These are phyloP conservation scores for Cosmia pyralina DNA, from an alignment of 2,888 invertebrate species.

Conservation along the genomic window DNA sequence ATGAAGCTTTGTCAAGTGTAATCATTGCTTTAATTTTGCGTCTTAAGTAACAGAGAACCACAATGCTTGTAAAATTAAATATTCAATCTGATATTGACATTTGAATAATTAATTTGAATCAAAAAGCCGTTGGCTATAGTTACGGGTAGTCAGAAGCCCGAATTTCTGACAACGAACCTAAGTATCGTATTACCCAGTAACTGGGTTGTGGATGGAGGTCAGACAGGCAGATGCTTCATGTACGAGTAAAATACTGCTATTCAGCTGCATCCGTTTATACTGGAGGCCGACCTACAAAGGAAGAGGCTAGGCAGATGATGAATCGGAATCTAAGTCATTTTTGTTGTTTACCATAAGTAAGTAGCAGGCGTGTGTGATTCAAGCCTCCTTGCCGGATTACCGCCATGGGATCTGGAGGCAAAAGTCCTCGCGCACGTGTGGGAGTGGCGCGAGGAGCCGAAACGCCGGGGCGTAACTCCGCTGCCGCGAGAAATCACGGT, in stretches of 20 bases:
- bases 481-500: too few relatives aligned
- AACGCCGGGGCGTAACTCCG: too few relatives aligned
- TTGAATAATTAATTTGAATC: neutral
- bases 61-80: neutral
- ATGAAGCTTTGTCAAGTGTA: constrained; percentile 23
- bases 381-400: too few relatives aligned
- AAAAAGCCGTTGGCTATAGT: neutral
- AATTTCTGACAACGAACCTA: neutral
- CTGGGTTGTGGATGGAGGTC: neutral
- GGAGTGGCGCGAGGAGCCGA: too few relatives aligned
- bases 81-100: constrained; percentile 2
- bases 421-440: too few relatives aligned
- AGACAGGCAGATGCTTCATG: neutral
- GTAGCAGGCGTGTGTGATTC: neutral
- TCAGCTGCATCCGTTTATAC: neutral
- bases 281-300: neutral
- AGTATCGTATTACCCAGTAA: neutral
- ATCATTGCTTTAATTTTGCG: constrained; percentile 22
- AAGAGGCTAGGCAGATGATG: neutral
- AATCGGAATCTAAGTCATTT: neutral
- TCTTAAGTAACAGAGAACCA: constrained; percentile 11
- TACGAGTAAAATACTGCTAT: neutral
- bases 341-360: neutral
- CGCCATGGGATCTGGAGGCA: too few relatives aligned
- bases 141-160: neutral